Percentiles rank a stretch among this genome's conserved stretches.
Conservation (phyloP, 1,140 invertebrate genomes). For the Trichonephila clavata region DNA sequence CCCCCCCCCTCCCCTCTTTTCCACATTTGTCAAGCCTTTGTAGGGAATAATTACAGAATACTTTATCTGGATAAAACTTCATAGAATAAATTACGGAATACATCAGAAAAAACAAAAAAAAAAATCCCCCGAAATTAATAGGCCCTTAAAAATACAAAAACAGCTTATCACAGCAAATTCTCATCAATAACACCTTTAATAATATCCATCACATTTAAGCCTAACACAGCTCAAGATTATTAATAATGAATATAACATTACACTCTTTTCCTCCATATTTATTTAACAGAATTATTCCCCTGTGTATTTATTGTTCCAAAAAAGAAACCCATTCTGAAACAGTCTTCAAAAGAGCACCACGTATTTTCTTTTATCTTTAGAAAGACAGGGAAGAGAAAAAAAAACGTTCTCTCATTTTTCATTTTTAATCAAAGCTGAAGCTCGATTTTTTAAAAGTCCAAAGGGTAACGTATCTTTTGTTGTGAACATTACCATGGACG, state of each 20-base stretch:
- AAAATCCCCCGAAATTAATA: no score
- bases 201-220: background rate
- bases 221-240: background rate
- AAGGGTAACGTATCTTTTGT: conserved; percentile 21
- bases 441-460: background rate
- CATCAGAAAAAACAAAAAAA: no score
- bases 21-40: no score
- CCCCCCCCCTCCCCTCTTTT: no score
- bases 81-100: no score
- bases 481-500: background rate
- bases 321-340: background rate
- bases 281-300: background rate
- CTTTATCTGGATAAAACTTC: no score
- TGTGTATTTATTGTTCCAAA: background rate
- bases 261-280: background rate
- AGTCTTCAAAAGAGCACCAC: background rate
- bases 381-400: background rate
- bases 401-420: background rate
- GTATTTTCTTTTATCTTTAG: background rate
- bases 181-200: background rate
- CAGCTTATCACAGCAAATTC: no score
- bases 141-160: no score
- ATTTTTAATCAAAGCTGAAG: background rate
- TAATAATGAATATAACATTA: background rate
- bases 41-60: no score